Evolutionary conservation across 2,888 invertebrate genomes (phyloP), one percentile per base, ranked within the genome.

Genomic region (Eupithecia subumbrata): DNA sequence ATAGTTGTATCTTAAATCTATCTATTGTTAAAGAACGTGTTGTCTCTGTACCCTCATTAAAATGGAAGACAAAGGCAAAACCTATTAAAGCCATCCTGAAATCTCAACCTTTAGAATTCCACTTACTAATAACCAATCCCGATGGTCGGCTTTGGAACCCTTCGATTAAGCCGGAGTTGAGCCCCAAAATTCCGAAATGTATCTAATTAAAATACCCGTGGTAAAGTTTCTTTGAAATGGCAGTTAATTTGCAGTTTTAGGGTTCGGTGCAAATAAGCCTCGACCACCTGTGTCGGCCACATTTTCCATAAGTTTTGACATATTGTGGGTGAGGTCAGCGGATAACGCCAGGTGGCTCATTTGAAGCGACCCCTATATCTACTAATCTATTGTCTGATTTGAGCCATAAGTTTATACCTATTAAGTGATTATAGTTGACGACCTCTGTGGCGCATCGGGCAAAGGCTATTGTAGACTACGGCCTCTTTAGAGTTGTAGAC

Each of bases 1-100:
- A 69, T 71, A 76, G 68, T 34, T 48, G 72, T 73, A 69, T 66
- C 60, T 71, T 71, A 63, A 75, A 71, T 74, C 71, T 70, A 60
- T 72, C 71, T 70, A 60, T 72, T 71, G 64, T 72, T 64, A 71
- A 56, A 37, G 71, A 77, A 75, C 76, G 77, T 76, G 78, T 77
- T 78, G 78, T 78, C 76, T 73, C 22, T 68, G 43, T 45, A 80
- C 80, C 81, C 80, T 80, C 73, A 76, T 81, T 78, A 81, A 76
- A 78, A 76, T 76, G 56, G 74, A 63, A 74, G 70, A 79, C 77
- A 80, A 79, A 78, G 77, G 76, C 70, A 48, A 69, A 75, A 71
- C 71, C 76, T 75, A 75, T 78, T 79, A 78, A 78, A 78, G 78
- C 72, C 73, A 45, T 69, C 76, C 3, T 63, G 70, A 74, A 76